These are phyloP conservation scores for Tokudaia tokunoshimensis DNA, from an alignment of 2,797 vertebrate species.

Conservation along the genomic window DNA sequence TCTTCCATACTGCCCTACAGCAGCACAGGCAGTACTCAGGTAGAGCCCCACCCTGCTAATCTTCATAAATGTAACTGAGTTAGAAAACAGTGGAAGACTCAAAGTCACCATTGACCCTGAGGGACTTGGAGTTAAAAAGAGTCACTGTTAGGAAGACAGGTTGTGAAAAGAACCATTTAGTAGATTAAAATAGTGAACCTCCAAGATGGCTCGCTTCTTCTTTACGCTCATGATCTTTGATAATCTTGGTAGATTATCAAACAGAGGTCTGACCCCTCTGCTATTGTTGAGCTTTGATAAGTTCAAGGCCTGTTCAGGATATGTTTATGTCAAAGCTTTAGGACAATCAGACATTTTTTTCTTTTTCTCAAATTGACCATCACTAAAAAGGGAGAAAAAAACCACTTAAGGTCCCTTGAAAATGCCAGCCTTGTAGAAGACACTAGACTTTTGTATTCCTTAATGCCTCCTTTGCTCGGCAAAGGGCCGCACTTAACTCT, in stretches of 20 bases:
- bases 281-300: background rate
- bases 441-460: no score
- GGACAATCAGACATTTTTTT: background rate
- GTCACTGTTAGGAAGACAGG: no score
- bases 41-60: background rate
- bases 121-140: background rate
- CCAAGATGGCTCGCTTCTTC: no score
- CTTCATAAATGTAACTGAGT: background rate
- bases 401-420: no score
- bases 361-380: no score
- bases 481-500: no score
- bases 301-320: background rate
- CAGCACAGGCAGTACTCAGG: background rate
- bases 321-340: background rate
- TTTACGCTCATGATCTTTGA: no score
- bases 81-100: background rate
- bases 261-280: background rate
- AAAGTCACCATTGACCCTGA: background rate
- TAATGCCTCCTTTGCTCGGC: no score
- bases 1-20: background rate
- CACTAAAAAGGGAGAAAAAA: no score
- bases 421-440: no score
- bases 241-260: background rate
- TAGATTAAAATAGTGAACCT: no score
- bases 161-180: no score